Base-by-base conservation (phyloP, 2,797 vertebrate genomes). In the Malacoraja senta region DNA sequence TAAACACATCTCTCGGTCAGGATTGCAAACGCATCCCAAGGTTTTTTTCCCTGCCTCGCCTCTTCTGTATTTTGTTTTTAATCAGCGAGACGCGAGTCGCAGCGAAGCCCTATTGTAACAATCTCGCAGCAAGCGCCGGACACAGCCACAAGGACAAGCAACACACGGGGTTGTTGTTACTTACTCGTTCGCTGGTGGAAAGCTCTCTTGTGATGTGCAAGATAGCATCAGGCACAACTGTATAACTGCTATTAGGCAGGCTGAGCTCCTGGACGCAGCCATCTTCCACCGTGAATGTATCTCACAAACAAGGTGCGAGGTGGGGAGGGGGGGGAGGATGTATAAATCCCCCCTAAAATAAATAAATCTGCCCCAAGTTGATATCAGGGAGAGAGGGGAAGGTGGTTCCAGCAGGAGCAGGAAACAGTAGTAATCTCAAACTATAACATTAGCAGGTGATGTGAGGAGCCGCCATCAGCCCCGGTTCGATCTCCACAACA, bases 171-270 rank as follows among this genome's bases (percentile, higher is more conserved):
- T 29, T n/a, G 10, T 61, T 78, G 76, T 38, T 96, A 99, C 98
- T 98, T 97, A 99, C 98, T 97, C 97, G 95, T 97, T 96, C 94
- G 97, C 96, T 9, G 97, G 97, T 26, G 98, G 98, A 94, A 99
- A 99, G 94, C 96, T 96, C 95, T 98, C 98, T 94, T 97, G 97
- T 61, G 97, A 97, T 93, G 96, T 92, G 32, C 72, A 96, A 94
- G 95, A 96, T 53, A 94, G 84, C 94, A 96, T 95, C 94, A 97
- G 96, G 94, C 95, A 93, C 93, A 96, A 95, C 90, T 96, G 96
- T 94, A 98, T 96, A 95, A 98, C 95, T 94, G 97, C 96, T 94
- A 98, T 95, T 95, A 97, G 95, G 95, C 97, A 96, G 95, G 95
- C 94, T 94, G 97, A 96, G 94, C 96, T 96, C 96, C 97, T 97